A percentile compares a stretch with the other conserved stretches of the same genome.
Evolutionary conservation across 2,797 vertebrate genomes (phyloP).

Genomic region (Chanos chanos): DNA sequence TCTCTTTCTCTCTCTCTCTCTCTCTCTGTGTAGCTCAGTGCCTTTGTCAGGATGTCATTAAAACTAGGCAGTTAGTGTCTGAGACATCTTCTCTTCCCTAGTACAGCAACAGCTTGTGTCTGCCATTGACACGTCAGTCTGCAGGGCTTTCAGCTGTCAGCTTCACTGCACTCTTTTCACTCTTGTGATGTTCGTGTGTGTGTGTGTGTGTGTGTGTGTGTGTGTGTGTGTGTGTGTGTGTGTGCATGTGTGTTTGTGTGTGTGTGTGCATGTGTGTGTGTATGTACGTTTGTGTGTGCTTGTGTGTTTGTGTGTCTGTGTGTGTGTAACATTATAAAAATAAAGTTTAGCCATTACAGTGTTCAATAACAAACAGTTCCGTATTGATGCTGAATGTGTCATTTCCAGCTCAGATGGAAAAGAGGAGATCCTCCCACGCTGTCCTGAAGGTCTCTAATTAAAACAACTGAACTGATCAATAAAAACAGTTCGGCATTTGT

Average conservation of each 20-base stretch:
- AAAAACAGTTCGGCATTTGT: too few species aligned
- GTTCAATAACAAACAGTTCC: too few species aligned
- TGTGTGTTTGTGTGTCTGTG: not conserved
- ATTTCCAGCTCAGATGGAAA: too few species aligned
- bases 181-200: conserved; percentile 32
- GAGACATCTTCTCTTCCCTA: conserved; percentile 50
- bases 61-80: conserved; percentile 58
- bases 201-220: conserved; percentile 13
- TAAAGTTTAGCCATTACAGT: too few species aligned
- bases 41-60: conserved; percentile 74
- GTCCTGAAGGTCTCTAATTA: too few species aligned
- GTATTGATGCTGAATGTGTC: too few species aligned
- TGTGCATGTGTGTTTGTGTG: not conserved
- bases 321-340: not conserved
- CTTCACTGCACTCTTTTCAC: conserved; percentile 47
- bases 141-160: conserved; percentile 62
- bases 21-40: conserved; percentile 54
- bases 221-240: conserved; percentile 24
- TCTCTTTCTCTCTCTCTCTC: too few species aligned
- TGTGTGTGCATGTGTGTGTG: not conserved
- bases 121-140: conserved; percentile 70
- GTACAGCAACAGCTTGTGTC: conserved; percentile 66
- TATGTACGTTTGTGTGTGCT: not conserved
- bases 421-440: too few species aligned
- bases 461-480: too few species aligned